Evolutionary conservation across 1,140 invertebrate genomes (phyloP), one percentile per base, ranked within the genome.

Genomic region (Drosophila azteca): DNA sequence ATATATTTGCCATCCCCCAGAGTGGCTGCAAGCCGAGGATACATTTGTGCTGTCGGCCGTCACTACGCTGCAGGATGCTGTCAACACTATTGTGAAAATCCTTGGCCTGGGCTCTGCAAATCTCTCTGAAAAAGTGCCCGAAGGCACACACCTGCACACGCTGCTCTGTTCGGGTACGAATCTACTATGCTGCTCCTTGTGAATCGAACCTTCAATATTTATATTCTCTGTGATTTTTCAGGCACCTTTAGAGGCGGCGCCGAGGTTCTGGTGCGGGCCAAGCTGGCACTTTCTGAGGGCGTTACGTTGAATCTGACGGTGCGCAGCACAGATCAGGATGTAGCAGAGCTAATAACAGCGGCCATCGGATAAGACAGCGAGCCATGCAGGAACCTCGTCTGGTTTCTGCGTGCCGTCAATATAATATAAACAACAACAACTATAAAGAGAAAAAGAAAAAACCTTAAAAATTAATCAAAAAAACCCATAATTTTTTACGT

Each of bases 41-140:
- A 98, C 97, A 0, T 99, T 96, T 92, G 95, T 95, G 0, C 92
- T 99, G n/a, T 95, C 96, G 4, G 94, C 95, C 22, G 95, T 97
- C 53, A 95, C 93, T 62, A 95, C 95, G 6, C 85, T 98, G 22
- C 95, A 97, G 84, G 97, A 97, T 83, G 97, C 98, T 1, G 96
- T 98, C 0, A 96, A 96, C 81, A 98, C 96, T 91, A 95, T 99
- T 6, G 93, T 97, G 2, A 94, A 95, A 81, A 98, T 97, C 91
- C 93, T 99, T 48, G 98, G 98, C 0, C 93, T 99, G 89, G 96
- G 96, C 68, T 95, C 97, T 0, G 95, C 97, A 77, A 95, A 99
- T 91, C 93, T 96, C 7, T 96, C 95, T 5, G 97, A 99, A 81
- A 95, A 95, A 80, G 95, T 99, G 7, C 94, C 95, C 0, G 95